Conservation (phyloP, 1,140 invertebrate species). For the Megalonaias nervosa region DNA sequence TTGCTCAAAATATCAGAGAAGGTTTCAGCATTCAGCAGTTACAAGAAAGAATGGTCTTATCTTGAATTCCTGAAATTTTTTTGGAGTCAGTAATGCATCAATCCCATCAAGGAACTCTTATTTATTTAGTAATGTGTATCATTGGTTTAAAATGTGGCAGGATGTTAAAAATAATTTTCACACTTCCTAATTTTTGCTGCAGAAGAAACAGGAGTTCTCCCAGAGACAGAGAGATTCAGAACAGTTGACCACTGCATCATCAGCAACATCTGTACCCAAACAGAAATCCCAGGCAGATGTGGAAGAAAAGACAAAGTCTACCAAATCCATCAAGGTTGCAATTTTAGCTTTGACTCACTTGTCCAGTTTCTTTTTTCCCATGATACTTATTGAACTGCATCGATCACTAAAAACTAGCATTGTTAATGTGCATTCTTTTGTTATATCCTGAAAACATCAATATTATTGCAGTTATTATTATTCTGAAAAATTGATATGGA, state of each 20-base stretch:
- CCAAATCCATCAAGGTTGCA: constrained; percentile 44
- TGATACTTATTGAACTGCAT: neutral
- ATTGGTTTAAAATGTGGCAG: too few relatives aligned
- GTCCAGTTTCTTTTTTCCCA: neutral
- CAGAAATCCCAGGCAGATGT: constrained; percentile 44
- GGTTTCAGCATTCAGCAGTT: too few relatives aligned
- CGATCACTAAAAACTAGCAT: neutral
- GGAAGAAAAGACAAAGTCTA: constrained; percentile 45
- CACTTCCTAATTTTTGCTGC: neutral
- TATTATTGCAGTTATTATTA: neutral
- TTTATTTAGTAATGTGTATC: too few relatives aligned
- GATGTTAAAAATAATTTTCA: too few relatives aligned
- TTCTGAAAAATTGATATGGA: neutral
- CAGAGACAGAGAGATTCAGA: constrained; percentile 57
- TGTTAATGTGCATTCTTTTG: neutral
- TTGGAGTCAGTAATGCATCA: too few relatives aligned
- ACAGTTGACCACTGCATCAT: constrained; percentile 8
- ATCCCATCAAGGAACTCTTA: too few relatives aligned
- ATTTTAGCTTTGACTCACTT: neutral
- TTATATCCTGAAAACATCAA: neutral
- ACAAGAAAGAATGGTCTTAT: too few relatives aligned
- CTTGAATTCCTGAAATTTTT: too few relatives aligned
- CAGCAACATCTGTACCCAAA: constrained; percentile 38
- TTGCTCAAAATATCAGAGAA: too few relatives aligned
- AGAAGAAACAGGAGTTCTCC: constrained; percentile 65